Conservation (phyloP, 2,797 vertebrate species). For the Denticeps clupeoides region DNA sequence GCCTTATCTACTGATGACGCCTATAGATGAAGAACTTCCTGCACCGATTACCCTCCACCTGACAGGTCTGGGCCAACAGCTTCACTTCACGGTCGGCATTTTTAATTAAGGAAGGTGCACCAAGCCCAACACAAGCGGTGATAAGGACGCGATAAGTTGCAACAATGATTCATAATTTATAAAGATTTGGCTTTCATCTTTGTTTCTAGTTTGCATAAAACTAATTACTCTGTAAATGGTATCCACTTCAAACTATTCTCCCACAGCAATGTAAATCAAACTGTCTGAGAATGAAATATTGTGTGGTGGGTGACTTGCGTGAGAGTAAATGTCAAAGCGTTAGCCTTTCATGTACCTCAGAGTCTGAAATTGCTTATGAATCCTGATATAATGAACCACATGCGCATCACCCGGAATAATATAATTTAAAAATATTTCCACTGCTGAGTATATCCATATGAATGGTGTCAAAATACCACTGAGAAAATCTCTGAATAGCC, state of each 20-base stretch:
- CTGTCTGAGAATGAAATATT: constrained; percentile 53
- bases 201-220: constrained; percentile 96
- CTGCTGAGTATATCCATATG: too few relatives aligned
- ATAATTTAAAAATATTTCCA: too few relatives aligned
- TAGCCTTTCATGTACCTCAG: too few relatives aligned
- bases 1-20: too few relatives aligned
- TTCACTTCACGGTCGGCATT: constrained; percentile 62
- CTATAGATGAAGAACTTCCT: constrained; percentile 41
- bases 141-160: constrained; percentile 81
- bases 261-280: constrained; percentile 70
- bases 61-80: not conserved
- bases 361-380: too few relatives aligned
- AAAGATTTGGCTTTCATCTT: constrained; percentile 97
- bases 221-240: constrained; percentile 98
- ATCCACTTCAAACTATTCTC: constrained; percentile 89
- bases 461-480: too few relatives aligned
- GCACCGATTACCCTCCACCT: constrained; percentile 15
- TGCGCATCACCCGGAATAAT: too few relatives aligned
- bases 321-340: constrained; percentile 20
- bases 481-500: too few relatives aligned
- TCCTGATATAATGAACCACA: too few relatives aligned
- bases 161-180: constrained; percentile 99
- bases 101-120: constrained; percentile 95
- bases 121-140: constrained; percentile 45
- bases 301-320: constrained; percentile 41